Base-by-base conservation (phyloP, 1,140 invertebrate species). In the Drosophila arizonae region DNA sequence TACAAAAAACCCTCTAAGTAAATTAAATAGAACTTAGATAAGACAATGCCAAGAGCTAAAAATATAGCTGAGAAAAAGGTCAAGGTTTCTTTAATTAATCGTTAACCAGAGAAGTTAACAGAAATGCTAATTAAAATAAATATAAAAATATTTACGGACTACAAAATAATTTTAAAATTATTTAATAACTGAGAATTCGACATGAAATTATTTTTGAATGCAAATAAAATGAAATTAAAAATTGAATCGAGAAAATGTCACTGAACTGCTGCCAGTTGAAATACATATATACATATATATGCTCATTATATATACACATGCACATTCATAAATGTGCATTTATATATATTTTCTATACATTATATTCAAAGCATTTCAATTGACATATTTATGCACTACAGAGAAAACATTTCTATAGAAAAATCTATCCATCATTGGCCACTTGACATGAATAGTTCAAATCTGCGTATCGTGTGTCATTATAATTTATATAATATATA, bases 371-470 rank as follows among this genome's bases (percentile, higher is more conserved):
- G 45, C 10, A 28, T 28, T 21, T 28, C 36, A 43, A 3, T 56
- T 56, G 54, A 56, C 33, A n/a, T 41, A 56, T 56, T 13, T 24
- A 10, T 8, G 0, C 5, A 15, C 4, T 6, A 6, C 17, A 13
- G 8, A 36, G 6, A 3, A 41, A 56, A 13, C 33, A 26, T 13
- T 56, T 56, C 54, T 36, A 56, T 9, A 41, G 54, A 56, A 43
- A 56, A 56, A 8, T 11, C 5, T 6, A 56, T 36, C 10, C 30
- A 55, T 46, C 30, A 39, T 6, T 6, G 1, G 52, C 17, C 28
- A 36, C 10, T 55, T 36, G 8, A 41, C 5, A 41, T 24, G 5
- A 13, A 15, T 24, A 30, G 10, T n/a, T 45, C 55, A 45, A 43
- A n/a, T 45, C n/a, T 30, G 26, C 10, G 26, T 43, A 30, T 11